phyloP scores from a whole-genome alignment of 2,888 invertebrate genomes.

The Microctonus hyperodae region DNA sequence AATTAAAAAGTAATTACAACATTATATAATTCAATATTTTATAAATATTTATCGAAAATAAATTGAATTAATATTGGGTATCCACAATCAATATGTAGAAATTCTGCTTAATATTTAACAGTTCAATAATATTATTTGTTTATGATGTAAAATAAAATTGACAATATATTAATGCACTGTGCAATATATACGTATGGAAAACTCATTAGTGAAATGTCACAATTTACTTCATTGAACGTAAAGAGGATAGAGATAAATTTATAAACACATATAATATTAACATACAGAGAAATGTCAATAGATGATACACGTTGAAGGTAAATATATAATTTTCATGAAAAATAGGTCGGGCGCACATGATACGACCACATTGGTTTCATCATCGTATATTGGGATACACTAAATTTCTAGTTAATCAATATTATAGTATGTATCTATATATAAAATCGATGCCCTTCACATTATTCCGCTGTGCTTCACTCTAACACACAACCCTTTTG shows the following conservation, averaged over 20 bases:
- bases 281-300: no score
- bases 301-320: slow-evolving; percentile 23
- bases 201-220: slow-evolving; percentile 28
- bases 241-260: background rate
- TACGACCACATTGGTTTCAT: slow-evolving; percentile 26
- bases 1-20: no score
- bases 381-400: no score
- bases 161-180: slow-evolving; percentile 13
- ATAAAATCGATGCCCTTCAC: slow-evolving; percentile 5
- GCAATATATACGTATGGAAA: slow-evolving; percentile 25
- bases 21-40: no score
- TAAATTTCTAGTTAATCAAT: no score
- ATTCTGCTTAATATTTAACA: background rate
- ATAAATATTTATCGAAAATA: no score
- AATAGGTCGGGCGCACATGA: slow-evolving; percentile 10
- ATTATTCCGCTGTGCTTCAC: slow-evolving; percentile 2
- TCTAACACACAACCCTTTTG: background rate
- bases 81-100: background rate
- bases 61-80: no score
- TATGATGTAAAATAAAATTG: slow-evolving; percentile 14
- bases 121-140: background rate
- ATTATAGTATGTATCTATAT: no score
- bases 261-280: background rate
- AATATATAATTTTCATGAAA: slow-evolving; percentile 31
- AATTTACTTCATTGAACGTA: background rate